Conservation (phyloP, 1,140 invertebrate species). For the Drosophila teissieri region DNA sequence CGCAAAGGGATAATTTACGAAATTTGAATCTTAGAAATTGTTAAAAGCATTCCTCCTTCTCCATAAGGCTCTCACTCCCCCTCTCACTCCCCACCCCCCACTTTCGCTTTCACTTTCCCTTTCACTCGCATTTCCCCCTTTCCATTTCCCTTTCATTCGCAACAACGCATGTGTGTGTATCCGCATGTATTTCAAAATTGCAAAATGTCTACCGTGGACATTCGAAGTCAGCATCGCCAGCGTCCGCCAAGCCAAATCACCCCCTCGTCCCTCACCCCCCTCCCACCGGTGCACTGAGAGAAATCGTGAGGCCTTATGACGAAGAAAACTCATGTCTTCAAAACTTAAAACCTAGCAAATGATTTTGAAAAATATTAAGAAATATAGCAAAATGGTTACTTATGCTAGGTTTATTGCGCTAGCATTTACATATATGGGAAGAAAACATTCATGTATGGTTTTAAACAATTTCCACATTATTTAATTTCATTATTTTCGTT, state of each 20-base stretch:
- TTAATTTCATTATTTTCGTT: too few species aligned
- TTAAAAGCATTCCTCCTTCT: constrained; percentile 69
- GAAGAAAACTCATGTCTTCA: too few species aligned
- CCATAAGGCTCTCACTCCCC: neutral
- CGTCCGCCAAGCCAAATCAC: constrained; percentile 42
- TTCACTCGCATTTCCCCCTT: neutral
- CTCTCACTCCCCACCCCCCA: neutral
- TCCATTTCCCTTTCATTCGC: neutral
- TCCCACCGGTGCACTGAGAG: constrained; percentile 1
- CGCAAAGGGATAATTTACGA: constrained; percentile 83
- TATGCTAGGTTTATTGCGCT: too few species aligned
- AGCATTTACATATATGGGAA: neutral
- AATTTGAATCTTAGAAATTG: constrained; percentile 84
- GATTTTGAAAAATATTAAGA: too few species aligned
- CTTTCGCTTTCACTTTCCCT: neutral
- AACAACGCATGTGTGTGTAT: constrained; percentile 46
- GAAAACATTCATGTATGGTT: too few species aligned
- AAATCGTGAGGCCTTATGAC: neutral
- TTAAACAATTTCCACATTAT: too few species aligned
- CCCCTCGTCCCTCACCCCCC: neutral
- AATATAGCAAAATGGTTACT: too few species aligned
- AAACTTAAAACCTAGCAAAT: too few species aligned
- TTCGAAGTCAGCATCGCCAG: constrained; percentile 71
- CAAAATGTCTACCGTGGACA: constrained; percentile 81
- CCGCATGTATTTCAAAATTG: constrained; percentile 80